Conservation (phyloP, 2,888 invertebrate species). For the Nebria salina region DNA sequence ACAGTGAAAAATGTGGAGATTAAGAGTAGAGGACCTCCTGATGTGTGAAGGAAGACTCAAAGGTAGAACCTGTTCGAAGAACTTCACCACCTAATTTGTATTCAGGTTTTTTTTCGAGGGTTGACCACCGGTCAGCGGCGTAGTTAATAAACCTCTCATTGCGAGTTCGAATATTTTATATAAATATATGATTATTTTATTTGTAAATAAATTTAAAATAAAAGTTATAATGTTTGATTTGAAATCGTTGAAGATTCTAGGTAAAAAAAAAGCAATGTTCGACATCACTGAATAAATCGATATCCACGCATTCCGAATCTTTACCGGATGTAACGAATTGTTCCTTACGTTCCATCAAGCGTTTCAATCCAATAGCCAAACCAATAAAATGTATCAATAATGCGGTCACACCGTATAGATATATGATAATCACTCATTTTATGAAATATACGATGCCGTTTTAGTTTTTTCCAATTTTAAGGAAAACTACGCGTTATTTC, state of each 20-base stretch:
- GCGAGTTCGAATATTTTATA: no score
- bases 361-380: not conserved
- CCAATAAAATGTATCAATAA: no score
- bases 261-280: not conserved
- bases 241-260: not conserved
- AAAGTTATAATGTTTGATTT: not conserved
- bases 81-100: conserved; percentile 1
- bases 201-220: not conserved
- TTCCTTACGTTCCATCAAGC: not conserved
- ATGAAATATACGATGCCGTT: no score
- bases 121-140: not conserved
- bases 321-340: conserved; percentile 1
- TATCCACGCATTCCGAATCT: not conserved
- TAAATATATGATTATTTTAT: no score
- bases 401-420: no score
- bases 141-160: not conserved
- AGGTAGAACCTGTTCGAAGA: not conserved
- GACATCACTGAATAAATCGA: not conserved
- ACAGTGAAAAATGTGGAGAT: not conserved
- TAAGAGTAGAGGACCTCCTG: not conserved
- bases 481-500: no score
- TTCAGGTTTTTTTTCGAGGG: not conserved
- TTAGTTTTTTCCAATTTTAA: no score
- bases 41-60: not conserved
- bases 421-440: no score